phyloP scores from a whole-genome alignment of 92 coral and sea anemone species.

The Scolanthus callimorphus region DNA sequence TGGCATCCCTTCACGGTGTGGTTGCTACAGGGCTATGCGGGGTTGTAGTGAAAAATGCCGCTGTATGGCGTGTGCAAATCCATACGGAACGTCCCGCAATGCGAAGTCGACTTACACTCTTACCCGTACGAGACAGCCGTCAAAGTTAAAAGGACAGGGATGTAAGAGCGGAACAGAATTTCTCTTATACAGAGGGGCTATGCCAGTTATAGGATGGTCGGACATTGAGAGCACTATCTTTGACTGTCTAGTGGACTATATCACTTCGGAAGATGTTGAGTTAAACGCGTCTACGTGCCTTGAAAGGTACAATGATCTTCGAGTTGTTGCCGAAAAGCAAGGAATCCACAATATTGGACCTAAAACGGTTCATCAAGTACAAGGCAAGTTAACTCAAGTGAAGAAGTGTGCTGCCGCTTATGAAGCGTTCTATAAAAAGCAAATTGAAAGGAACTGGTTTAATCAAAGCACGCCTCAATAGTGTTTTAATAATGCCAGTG shows the following conservation, averaged over 20 bases:
- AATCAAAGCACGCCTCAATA: no score
- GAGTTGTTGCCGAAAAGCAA: conserved; percentile 8
- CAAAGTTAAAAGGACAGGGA: conserved; percentile 22
- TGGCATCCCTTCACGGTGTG: conserved; percentile 34
- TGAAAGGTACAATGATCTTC: conserved; percentile 23
- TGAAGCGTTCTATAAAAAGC: no score
- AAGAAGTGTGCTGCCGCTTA: conserved; percentile 17
- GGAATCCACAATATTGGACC: conserved; percentile 19
- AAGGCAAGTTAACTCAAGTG: conserved; percentile 31
- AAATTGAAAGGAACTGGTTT: conserved; percentile 34
- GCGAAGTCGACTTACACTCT: conserved; percentile 26
- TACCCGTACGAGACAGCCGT: conserved; percentile 21
- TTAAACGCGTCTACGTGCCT: conserved; percentile 18
- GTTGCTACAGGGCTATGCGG: conserved; percentile 22
- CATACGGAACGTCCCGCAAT: conserved; percentile 24
- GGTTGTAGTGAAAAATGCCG: conserved; percentile 41
- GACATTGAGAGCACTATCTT: conserved; percentile 23
- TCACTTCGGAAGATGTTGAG: conserved; percentile 15
- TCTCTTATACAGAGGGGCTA: conserved; percentile 6
- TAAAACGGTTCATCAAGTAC: conserved; percentile 16
- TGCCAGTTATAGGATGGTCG: conserved; percentile 31
- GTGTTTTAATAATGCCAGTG: no score
- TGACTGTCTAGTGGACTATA: conserved; percentile 29
- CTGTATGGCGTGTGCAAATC: conserved; percentile 24
- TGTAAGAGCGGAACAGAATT: conserved; percentile 21